Evolutionary conservation across 2,888 invertebrate species (phyloP), one percentile per base, ranked within the genome.

Genomic region (Baccha elongata): DNA sequence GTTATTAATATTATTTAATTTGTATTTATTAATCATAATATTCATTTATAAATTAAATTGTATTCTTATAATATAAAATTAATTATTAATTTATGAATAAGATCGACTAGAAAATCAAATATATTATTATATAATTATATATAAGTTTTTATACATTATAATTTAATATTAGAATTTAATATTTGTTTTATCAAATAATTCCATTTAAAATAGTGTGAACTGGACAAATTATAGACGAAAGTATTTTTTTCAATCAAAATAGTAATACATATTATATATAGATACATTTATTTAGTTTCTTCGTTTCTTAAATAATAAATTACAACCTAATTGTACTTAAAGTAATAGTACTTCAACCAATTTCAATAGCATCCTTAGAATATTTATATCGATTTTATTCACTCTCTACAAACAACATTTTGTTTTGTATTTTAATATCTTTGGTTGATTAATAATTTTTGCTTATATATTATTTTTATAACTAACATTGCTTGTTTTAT

Each of bases 311-410:
- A 53, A 37, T 35, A 17, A 40, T 42, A 75, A 23, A 72, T 72
- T 83, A 83, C 83, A 83, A 83, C 83, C 76, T 83, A 83, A 46
- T 72, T 72, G 76, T 72, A 76, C 72, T 83, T 76, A 83, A 48
- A 21, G 35, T 81, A 81, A 67, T 83, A 76, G 76, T 83, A 76
- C 76, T 76, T 52, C 83, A 83, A 83, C 83, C 83, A 76, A 62
- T 83, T 15, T 42, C 48, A 58, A 76, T 83, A 83, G 83, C 83
- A 72, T 83, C 83, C 76, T 83, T 62, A 73, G 68, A 64, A 50
- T 64, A 8, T 46, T 55, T 37, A 35, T 76, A 37, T 75, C 69
- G 60, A 76, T 62, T 55, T 42, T 53, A 68, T 64, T 80, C 71
- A 69, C 74, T 80, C 48, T 46, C 73, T 80, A 74, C 68, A 62